phyloP scores from a whole-genome alignment of 2,888 invertebrate genomes.

The Spicauda simplicius region DNA sequence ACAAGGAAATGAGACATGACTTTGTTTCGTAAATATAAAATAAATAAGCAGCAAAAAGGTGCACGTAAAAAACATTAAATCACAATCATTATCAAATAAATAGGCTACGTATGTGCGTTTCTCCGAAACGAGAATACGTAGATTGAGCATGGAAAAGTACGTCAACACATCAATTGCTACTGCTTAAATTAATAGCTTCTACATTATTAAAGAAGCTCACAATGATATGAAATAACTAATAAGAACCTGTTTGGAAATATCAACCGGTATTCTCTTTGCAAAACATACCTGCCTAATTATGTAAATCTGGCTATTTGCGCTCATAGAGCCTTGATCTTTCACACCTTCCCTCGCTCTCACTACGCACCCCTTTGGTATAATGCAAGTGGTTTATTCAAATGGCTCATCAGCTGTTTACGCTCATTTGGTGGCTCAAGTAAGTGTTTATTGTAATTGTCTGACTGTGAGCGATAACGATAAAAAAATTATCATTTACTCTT shows the following conservation, averaged over 20 bases:
- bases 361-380: constrained; percentile 55
- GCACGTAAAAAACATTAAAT: too few species aligned
- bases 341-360: constrained; percentile 61
- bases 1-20: too few species aligned
- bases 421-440: too few species aligned
- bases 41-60: too few species aligned
- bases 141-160: background rate
- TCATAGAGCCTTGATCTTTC: constrained; percentile 63
- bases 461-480: background rate
- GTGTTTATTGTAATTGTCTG: too few species aligned
- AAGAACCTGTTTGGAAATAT: constrained; percentile 69
- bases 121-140: too few species aligned
- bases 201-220: background rate
- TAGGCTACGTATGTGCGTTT: too few species aligned
- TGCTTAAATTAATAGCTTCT: background rate
- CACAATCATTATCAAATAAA: too few species aligned
- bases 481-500: too few species aligned
- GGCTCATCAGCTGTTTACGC: constrained; percentile 37
- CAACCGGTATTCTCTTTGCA: constrained; percentile 64
- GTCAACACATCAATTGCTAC: background rate
- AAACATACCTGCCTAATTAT: constrained; percentile 59
- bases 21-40: too few species aligned
- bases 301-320: constrained; percentile 63
- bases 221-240: constrained; percentile 26
- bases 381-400: constrained; percentile 50